phyloP scores from a whole-genome alignment of 2,797 vertebrate genomes.

The Rhinichthys osculus region DNA sequence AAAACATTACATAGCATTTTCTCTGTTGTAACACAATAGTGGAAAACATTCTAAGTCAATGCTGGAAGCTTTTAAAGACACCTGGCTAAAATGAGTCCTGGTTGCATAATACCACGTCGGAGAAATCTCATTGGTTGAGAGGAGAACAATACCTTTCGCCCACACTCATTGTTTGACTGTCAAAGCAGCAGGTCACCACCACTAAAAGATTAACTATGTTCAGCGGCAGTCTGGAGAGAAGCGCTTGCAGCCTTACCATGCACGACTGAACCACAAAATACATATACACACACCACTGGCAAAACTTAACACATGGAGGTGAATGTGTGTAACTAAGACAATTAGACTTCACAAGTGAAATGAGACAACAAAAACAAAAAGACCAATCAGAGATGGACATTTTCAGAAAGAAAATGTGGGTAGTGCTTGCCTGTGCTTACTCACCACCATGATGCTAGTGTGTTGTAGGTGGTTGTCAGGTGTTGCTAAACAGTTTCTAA shows the following conservation, averaged over 20 bases:
- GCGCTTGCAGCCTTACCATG: constrained; percentile 15
- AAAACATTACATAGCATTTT: neutral
- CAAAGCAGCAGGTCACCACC: constrained; percentile 42
- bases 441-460: neutral
- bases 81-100: constrained; percentile 8
- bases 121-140: constrained; percentile 16
- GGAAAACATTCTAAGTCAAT: neutral
- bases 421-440: neutral
- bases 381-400: neutral
- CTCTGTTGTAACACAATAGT: neutral
- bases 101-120: neutral
- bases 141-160: constrained; percentile 23
- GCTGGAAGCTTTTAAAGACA: constrained; percentile 13
- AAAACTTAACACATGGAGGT: neutral
- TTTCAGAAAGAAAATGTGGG: neutral
- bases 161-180: constrained; percentile 35
- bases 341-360: constrained; percentile 9
- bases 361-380: constrained; percentile 20
- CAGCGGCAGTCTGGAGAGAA: neutral
- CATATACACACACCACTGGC: neutral
- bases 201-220: constrained; percentile 42
- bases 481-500: neutral
- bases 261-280: constrained; percentile 8
- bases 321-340: neutral
- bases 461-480: neutral